Conservation (phyloP, 1,140 invertebrate species). For the Anastrepha ludens region DNA sequence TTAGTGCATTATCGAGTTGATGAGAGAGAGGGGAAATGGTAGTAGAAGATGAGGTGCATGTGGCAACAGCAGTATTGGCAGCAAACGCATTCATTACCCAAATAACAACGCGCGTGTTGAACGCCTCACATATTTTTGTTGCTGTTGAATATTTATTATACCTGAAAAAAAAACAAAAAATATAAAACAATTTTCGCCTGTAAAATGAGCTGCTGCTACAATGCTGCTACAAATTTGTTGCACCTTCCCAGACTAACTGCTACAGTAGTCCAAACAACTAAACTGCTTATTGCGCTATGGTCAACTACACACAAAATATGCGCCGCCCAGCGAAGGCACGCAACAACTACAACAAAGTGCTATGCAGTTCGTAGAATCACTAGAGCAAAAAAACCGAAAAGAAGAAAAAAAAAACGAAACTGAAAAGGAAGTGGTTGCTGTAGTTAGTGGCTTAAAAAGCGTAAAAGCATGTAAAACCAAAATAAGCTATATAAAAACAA, state of each 20-base stretch:
- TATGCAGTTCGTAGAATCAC: background rate
- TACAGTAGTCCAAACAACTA: background rate
- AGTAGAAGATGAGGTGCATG: background rate
- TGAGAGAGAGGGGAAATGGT: background rate
- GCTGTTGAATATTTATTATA: conserved; percentile 6
- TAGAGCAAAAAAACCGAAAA: background rate
- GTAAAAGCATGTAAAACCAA: background rate
- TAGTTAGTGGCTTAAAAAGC: background rate
- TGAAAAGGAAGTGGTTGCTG: background rate
- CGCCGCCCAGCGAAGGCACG: background rate
- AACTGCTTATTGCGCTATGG: background rate
- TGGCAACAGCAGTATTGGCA: background rate
- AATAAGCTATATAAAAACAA: background rate
- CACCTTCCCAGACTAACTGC: conserved; percentile 26
- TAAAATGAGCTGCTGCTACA: background rate
- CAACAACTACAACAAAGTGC: conserved; percentile 6
- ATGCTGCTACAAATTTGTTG: conserved; percentile 13
- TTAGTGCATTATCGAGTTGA: background rate
- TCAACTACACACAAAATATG: background rate
- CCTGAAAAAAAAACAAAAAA: background rate
- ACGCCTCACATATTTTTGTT: conserved; percentile 11
- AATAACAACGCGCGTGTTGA: background rate
- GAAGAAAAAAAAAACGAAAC: background rate
- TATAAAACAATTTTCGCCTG: background rate
- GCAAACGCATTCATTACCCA: background rate